These are phyloP conservation scores for Ficedula albicollis DNA, from an alignment of 2,797 vertebrate genomes.

Conservation along the genomic window DNA sequence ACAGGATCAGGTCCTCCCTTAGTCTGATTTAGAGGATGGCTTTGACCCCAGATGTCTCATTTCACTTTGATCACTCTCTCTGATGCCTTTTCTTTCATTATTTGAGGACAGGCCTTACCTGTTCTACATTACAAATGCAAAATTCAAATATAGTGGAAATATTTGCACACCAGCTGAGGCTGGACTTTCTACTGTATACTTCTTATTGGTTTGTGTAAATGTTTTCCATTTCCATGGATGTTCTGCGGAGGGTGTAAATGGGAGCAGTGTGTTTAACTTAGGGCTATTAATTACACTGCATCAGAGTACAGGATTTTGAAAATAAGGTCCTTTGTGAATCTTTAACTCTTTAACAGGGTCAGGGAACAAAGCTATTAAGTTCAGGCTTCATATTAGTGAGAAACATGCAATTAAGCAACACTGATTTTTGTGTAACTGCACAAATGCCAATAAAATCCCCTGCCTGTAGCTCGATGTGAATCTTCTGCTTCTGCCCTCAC, in stretches of 20 bases:
- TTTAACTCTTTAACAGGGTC: background rate
- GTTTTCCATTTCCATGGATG: background rate
- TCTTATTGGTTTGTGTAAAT: background rate
- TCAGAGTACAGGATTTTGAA: background rate
- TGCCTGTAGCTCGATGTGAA: background rate
- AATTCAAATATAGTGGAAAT: background rate
- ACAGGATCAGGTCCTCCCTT: background rate
- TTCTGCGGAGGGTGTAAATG: background rate
- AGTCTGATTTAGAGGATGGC: background rate
- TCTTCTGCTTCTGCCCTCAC: background rate
- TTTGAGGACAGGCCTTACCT: background rate
- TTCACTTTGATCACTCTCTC: background rate
- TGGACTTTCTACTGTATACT: background rate
- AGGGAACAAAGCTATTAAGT: background rate
- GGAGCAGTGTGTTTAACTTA: background rate
- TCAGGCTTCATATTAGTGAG: background rate
- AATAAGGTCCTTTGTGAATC: background rate
- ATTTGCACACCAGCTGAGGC: background rate
- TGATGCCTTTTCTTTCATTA: background rate
- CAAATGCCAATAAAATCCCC: background rate
- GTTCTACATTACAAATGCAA: background rate
- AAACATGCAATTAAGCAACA: background rate
- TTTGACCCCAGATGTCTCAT: background rate
- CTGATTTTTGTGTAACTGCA: background rate
- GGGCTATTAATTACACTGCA: background rate